Evolutionary conservation across 2,113 vertebrate species (phyloP).

Genomic region (Podiceps cristatus): DNA sequence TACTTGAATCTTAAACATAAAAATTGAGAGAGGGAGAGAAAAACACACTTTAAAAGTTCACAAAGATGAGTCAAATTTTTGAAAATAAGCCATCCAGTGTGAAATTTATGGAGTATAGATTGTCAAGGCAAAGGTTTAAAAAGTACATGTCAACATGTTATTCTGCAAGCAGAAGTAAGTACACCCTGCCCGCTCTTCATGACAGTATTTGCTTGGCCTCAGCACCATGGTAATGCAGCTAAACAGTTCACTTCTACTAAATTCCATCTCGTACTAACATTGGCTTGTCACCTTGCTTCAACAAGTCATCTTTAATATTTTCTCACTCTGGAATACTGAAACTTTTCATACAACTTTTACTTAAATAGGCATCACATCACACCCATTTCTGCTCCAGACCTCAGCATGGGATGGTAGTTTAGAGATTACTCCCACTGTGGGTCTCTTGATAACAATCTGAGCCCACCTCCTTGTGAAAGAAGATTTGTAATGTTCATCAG

Average conservation of each 20-base stretch:
- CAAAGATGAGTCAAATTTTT: neutral
- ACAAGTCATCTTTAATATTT: neutral
- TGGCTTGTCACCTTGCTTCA: neutral
- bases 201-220: conserved; percentile 25
- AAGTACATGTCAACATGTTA: neutral
- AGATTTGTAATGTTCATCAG: neutral
- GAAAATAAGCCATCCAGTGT: neutral
- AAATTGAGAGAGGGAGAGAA: neutral
- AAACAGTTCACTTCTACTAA: neutral
- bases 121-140: conserved; percentile 4
- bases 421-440: neutral
- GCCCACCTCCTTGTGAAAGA: neutral
- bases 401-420: neutral
- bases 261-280: neutral
- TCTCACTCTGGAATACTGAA: neutral
- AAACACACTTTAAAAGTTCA: neutral
- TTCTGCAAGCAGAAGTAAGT: neutral
- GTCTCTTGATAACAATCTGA: neutral
- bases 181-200: neutral
- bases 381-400: neutral
- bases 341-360: neutral
- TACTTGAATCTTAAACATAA: neutral
- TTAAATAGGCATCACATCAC: neutral
- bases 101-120: neutral
- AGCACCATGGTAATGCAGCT: neutral